Conservation (phyloP, 2,113 vertebrate genomes). For the Falcunculus frontatus region DNA sequence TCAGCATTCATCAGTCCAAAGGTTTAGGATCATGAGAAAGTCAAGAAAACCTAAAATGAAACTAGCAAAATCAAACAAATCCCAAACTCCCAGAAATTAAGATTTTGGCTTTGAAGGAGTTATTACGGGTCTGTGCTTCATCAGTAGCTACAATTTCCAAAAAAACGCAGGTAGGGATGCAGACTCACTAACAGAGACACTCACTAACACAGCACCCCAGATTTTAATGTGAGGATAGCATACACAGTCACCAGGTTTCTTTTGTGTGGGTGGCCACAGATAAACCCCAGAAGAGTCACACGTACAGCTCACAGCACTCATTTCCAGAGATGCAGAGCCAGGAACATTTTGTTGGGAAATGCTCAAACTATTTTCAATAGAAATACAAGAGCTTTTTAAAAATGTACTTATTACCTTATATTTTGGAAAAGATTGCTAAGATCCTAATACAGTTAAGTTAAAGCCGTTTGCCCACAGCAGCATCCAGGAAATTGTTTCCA, state of each 20-base stretch:
- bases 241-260: background rate
- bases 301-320: background rate
- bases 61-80: background rate
- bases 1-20: background rate
- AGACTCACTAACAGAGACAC: background rate
- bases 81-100: background rate
- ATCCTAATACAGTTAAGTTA: background rate
- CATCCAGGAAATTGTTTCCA: background rate
- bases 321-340: background rate
- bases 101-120: background rate
- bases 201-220: background rate
- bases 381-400: background rate
- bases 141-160: background rate
- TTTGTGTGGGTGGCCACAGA: background rate
- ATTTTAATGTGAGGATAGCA: background rate
- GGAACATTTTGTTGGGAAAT: background rate
- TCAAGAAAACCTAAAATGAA: background rate
- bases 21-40: background rate
- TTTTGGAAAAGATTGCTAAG: background rate
- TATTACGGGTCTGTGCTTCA: background rate
- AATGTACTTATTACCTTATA: background rate
- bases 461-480: background rate
- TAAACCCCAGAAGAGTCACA: background rate
- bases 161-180: background rate
- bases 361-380: background rate